These are phyloP conservation scores for Lepilemur septentrionalis DNA, from an alignment of 2,797 vertebrate genomes.

Conservation along the genomic window DNA sequence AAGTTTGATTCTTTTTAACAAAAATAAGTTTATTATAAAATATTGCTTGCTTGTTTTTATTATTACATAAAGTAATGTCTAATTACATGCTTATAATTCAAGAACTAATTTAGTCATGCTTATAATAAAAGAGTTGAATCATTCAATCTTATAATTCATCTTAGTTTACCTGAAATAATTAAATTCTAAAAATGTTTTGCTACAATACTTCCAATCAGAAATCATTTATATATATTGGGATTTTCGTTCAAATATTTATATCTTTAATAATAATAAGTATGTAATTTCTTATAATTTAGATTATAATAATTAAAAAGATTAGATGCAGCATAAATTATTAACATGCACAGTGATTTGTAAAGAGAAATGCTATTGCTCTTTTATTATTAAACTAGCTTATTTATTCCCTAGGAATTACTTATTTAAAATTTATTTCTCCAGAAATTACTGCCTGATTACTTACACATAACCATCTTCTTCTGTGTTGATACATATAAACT, in stretches of 20 bases:
- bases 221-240: constrained; percentile 10
- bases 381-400: constrained; percentile 42
- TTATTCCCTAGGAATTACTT: constrained; percentile 34
- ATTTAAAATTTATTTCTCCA: constrained; percentile 31
- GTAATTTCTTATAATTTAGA: constrained; percentile 45
- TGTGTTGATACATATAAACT: background rate
- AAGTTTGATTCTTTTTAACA: background rate
- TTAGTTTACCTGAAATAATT: constrained; percentile 26
- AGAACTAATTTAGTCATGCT: background rate
- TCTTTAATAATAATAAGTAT: constrained; percentile 44
- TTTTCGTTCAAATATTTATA: constrained; percentile 59
- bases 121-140: background rate
- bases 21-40: background rate
- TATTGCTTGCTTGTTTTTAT: constrained; percentile 27
- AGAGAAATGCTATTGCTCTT: constrained; percentile 30
- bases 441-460: constrained; percentile 13
- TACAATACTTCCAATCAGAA: constrained; percentile 1
- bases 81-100: no score
- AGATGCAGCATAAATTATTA: constrained; percentile 34
- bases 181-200: background rate
- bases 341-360: constrained; percentile 43
- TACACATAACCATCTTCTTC: background rate
- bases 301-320: constrained; percentile 50
- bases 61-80: background rate
- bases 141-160: constrained; percentile 20